phyloP scores from a whole-genome alignment of 2,797 vertebrate species.

The Anabas testudineus region DNA sequence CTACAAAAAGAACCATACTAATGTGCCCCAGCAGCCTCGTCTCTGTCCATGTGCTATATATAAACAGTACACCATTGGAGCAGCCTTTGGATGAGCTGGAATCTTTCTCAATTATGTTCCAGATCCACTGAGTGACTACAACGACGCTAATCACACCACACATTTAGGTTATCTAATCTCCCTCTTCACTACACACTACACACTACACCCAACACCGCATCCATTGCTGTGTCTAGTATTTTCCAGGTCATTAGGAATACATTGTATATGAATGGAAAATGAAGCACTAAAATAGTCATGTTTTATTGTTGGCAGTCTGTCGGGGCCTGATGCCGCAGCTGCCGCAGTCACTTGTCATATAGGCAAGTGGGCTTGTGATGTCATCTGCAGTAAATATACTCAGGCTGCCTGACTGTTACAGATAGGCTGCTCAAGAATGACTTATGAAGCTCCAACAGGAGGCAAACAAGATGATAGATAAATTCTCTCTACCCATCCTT shows the following conservation, averaged over 20 bases:
- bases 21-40: slow-evolving; percentile 47
- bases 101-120: slow-evolving; percentile 75
- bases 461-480: slow-evolving; percentile 30
- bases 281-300: slow-evolving; percentile 68
- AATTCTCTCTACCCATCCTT: slow-evolving; percentile 24
- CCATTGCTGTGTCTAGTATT: slow-evolving; percentile 32
- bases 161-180: slow-evolving; percentile 66
- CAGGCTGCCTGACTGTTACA: slow-evolving; percentile 57
- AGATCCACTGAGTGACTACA: slow-evolving; percentile 58
- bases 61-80: slow-evolving; percentile 55
- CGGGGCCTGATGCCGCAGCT: slow-evolving; percentile 72
- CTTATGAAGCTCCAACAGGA: slow-evolving; percentile 53
- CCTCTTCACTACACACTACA: slow-evolving; percentile 4
- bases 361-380: slow-evolving; percentile 72
- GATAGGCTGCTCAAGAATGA: slow-evolving; percentile 57
- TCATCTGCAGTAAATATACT: slow-evolving; percentile 80
- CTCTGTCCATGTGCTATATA: slow-evolving; percentile 61
- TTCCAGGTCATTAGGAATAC: slow-evolving; percentile 40
- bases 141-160: slow-evolving; percentile 49
- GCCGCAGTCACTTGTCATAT: slow-evolving; percentile 78
- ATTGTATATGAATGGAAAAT: slow-evolving; percentile 47
- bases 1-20: slow-evolving; percentile 25
- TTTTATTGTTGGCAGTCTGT: slow-evolving; percentile 69
- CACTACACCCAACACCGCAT: slow-evolving; percentile 1
- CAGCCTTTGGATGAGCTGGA: slow-evolving; percentile 51